Percentiles rank a stretch among this genome's conserved stretches.
Evolutionary conservation across 2,113 vertebrate species (phyloP).

Genomic region (Scomber japonicus): DNA sequence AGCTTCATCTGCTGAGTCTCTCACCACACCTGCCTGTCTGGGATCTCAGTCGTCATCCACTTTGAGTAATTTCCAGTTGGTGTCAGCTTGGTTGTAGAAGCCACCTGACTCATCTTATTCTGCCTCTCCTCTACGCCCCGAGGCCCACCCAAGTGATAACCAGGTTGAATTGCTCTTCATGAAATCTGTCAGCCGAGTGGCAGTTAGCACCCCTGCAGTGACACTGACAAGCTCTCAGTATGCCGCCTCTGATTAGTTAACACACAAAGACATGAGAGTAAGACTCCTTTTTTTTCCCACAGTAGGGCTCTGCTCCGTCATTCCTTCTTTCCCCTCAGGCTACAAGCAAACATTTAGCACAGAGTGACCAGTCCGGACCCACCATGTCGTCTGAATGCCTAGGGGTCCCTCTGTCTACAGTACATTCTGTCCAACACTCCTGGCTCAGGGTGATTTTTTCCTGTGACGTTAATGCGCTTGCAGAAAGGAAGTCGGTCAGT

Average conservation of each 20-base stretch:
- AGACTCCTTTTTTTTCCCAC: constrained; percentile 54
- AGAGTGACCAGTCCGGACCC: constrained; percentile 43
- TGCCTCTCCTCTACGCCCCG: constrained; percentile 31
- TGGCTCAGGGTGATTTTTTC: constrained; percentile 45
- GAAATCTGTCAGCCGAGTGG: constrained; percentile 45
- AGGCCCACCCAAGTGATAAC: constrained; percentile 66
- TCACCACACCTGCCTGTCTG: constrained; percentile 48
- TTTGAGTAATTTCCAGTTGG: constrained; percentile 47
- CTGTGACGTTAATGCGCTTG: constrained; percentile 68
- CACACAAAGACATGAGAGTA: constrained; percentile 79
- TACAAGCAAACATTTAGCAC: constrained; percentile 12
- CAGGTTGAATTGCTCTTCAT: constrained; percentile 3
- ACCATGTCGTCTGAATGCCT: constrained; percentile 32
- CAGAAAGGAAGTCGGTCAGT: constrained; percentile 66
- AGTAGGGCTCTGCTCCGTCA: constrained; percentile 55
- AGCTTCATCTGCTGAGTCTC: background rate
- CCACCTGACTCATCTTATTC: constrained; percentile 30
- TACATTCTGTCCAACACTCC: constrained; percentile 31
- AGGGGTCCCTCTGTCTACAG: constrained; percentile 33
- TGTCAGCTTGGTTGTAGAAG: background rate
- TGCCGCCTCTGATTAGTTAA: constrained; percentile 78
- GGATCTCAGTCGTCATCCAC: background rate
- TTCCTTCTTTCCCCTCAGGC: constrained; percentile 41
- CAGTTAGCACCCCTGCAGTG: constrained; percentile 64
- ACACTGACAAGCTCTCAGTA: constrained; percentile 64